These are phyloP conservation scores for Macroramphosus scolopax DNA, from an alignment of 2,797 vertebrate genomes.

Conservation along the genomic window DNA sequence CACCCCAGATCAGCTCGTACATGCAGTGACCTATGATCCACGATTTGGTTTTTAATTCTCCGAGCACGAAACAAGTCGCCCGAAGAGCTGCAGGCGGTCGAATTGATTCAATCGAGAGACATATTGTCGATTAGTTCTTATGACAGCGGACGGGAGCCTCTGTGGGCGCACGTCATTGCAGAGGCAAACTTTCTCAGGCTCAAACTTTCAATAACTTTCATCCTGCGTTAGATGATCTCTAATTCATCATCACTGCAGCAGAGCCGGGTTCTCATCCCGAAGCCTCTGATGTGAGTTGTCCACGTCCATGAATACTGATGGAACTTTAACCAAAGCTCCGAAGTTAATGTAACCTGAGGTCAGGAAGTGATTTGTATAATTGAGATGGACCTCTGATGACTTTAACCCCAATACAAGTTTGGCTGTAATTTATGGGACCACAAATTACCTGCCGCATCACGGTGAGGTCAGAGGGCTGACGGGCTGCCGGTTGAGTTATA, in stretches of 20 bases:
- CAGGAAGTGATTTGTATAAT: conserved; percentile 50
- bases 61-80: conserved; percentile 21
- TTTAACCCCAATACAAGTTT: conserved; percentile 37
- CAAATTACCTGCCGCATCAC: conserved; percentile 15
- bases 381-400: conserved; percentile 31
- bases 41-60: conserved; percentile 20
- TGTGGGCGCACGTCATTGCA: conserved; percentile 38
- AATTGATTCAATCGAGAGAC: conserved; percentile 29
- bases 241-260: conserved; percentile 37
- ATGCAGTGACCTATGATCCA: conserved; percentile 23
- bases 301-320: conserved; percentile 70
- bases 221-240: conserved; percentile 37
- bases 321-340: conserved; percentile 34
- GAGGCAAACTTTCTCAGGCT: conserved; percentile 21
- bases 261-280: conserved; percentile 36
- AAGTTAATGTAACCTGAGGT: conserved; percentile 41
- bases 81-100: conserved; percentile 11
- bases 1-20: conserved; percentile 5
- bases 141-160: conserved; percentile 34
- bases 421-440: conserved; percentile 20
- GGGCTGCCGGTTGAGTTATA: not conserved
- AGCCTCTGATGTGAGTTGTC: conserved; percentile 45
- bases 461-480: conserved; percentile 19
- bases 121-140: conserved; percentile 19
- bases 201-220: conserved; percentile 36